Percentiles rank a stretch among this genome's conserved stretches.
These are phyloP conservation scores for Sylvilagus bachmani DNA, from an alignment of 2,113 vertebrate species.

Conservation along the genomic window DNA sequence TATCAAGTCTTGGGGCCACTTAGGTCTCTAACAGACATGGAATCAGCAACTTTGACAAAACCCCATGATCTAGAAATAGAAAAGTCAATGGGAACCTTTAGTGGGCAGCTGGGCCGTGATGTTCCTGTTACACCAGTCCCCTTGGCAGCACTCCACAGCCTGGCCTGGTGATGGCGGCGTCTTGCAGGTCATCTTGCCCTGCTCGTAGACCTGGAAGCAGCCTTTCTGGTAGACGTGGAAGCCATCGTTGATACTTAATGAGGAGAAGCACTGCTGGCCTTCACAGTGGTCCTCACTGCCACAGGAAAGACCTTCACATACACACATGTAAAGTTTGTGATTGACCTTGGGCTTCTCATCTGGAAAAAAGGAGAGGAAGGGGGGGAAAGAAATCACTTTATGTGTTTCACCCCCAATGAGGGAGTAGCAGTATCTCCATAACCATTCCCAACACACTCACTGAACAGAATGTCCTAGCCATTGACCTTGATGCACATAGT, in stretches of 20 bases:
- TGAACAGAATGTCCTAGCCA: background rate
- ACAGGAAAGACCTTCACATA: conserved; percentile 97
- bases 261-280: conserved; percentile 97
- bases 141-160: conserved; percentile 97
- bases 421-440: background rate
- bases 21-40: conserved; percentile 39
- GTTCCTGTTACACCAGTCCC: conserved; percentile 97
- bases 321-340: conserved; percentile 93
- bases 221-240: conserved; percentile 95
- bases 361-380: conserved; percentile 80
- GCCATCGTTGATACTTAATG: conserved; percentile 93
- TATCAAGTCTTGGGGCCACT: background rate
- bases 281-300: conserved; percentile 92
- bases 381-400: background rate
- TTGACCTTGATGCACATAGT: background rate
- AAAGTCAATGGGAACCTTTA: conserved; percentile 86
- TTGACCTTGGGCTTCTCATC: conserved; percentile 90
- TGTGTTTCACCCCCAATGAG: background rate
- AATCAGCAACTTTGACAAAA: background rate
- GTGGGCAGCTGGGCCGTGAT: conserved; percentile 94
- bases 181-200: conserved; percentile 97
- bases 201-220: conserved; percentile 97
- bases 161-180: conserved; percentile 96
- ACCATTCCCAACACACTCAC: background rate
- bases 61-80: conserved; percentile 42